phyloP scores from a whole-genome alignment of 1,140 invertebrate genomes.

The Lordiphosa collinella region DNA sequence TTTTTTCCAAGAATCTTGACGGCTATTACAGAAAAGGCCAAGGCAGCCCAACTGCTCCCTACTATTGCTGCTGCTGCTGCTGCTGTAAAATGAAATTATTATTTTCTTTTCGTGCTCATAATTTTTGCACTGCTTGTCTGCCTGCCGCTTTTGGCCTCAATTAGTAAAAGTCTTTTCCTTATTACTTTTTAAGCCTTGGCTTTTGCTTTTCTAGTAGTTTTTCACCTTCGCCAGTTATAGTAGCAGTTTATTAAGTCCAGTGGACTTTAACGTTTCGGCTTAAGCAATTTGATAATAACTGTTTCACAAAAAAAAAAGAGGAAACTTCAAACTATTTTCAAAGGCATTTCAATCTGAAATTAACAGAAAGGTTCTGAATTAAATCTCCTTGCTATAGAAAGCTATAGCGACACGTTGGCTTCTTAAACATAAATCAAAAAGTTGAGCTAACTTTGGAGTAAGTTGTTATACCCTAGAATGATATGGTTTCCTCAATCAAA shows the following conservation, averaged over 20 bases:
- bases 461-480: no score
- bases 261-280: no score
- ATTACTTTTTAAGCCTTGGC: constrained; percentile 54
- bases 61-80: constrained; percentile 9
- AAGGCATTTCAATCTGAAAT: no score
- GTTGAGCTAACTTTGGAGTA: no score
- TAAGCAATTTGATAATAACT: no score
- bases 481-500: no score
- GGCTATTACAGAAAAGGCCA: constrained; percentile 65
- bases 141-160: constrained; percentile 45
- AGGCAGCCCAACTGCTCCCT: constrained; percentile 1
- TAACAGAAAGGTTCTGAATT: no score
- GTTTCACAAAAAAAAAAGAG: no score
- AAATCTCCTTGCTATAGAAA: no score
- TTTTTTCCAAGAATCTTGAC: constrained; percentile 70
- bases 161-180: constrained; percentile 67
- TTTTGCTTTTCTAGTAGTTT: constrained; percentile 32
- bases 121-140: constrained; percentile 31
- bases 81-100: constrained; percentile 70
- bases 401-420: no score
- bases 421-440: no score
- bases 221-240: background rate
- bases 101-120: constrained; percentile 76
- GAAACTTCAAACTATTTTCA: no score
- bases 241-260: constrained; percentile 1